phyloP scores from a whole-genome alignment of 2,797 vertebrate genomes.

The Danio albolineatus region DNA sequence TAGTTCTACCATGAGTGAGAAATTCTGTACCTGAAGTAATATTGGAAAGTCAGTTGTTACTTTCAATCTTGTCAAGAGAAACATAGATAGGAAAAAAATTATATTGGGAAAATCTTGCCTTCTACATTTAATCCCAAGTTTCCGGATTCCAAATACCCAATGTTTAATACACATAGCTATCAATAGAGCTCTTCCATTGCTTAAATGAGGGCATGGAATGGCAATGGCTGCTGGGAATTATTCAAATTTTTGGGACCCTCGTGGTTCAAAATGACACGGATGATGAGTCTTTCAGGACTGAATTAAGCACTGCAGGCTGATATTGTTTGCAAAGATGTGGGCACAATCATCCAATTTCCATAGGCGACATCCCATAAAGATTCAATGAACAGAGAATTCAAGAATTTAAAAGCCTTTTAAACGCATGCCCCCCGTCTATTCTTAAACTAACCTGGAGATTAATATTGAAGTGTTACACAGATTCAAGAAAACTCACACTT shows the following conservation, averaged over 20 bases:
- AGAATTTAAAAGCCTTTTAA: not conserved
- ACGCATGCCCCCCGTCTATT: not conserved
- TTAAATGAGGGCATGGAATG: not conserved
- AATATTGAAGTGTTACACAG: not conserved
- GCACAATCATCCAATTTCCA: slow-evolving; percentile 10
- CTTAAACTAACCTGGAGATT: not conserved
- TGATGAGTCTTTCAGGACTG: not conserved
- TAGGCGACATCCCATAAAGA: not conserved
- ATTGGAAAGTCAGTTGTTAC: too few relatives aligned
- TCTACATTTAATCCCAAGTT: too few relatives aligned
- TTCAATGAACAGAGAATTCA: not conserved
- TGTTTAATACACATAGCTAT: not conserved
- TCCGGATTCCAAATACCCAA: not conserved
- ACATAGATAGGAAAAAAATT: too few relatives aligned
- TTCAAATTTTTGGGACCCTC: not conserved
- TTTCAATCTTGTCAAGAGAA: too few relatives aligned
- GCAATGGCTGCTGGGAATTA: not conserved
- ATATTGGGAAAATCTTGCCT: too few relatives aligned
- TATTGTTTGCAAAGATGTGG: slow-evolving; percentile 16
- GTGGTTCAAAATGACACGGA: not conserved
- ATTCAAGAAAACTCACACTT: not conserved
- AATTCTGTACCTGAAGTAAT: too few relatives aligned
- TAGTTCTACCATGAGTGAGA: too few relatives aligned
- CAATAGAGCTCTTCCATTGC: not conserved
- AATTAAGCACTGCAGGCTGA: slow-evolving; percentile 2